Base-by-base conservation (phyloP, 2,797 vertebrate species). In the Danionella dracula region DNA sequence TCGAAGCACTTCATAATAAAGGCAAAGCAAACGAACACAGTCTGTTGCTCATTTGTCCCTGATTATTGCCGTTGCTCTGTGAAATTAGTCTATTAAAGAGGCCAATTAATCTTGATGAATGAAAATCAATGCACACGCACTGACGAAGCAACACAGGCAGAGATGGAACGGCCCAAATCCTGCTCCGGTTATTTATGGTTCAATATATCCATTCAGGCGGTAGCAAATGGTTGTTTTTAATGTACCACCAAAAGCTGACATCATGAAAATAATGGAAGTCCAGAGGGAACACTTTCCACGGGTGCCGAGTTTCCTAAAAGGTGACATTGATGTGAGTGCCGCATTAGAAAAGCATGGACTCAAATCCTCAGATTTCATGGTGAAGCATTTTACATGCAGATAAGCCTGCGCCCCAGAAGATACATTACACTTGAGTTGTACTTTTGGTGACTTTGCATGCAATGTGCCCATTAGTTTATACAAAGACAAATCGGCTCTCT, bases 1-100 rank as follows among this genome's bases (percentile, higher is more conserved):
- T 91, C 90, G 90, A 88, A 86, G 87, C 88, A 91, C 90, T 91
- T 92, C 89, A 90, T 91, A 92, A 91, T 91, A 90, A 92, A 92
- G 88, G 88, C 83, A 85, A 88, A 89, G 85, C 83, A 90, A 90
- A 75, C 76, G 86, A 75, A 74, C 65, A 73, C 61, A 63, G 70
- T 77, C 77, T 82, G 73, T 78, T 68, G 66, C 82, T 76, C 78
- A 72, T 77, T 80, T 76, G 53, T 79, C 75, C 76, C 71, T 70
- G 68, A 78, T 76, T 78, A 71, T 73, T 73, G 65, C 64, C 41
- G 58, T 78, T 74, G 50, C 62, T 66, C 61, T 66, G 61, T 78
- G 71, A 74, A 73, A 71, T 74, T 70, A 72, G 71, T 68, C 70
- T 66, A 65, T 73, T 73, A 73, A 73, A 61, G 49, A 57, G 57